These are phyloP conservation scores for Beris morrisii DNA, from an alignment of 2,888 invertebrate genomes.

Conservation along the genomic window DNA sequence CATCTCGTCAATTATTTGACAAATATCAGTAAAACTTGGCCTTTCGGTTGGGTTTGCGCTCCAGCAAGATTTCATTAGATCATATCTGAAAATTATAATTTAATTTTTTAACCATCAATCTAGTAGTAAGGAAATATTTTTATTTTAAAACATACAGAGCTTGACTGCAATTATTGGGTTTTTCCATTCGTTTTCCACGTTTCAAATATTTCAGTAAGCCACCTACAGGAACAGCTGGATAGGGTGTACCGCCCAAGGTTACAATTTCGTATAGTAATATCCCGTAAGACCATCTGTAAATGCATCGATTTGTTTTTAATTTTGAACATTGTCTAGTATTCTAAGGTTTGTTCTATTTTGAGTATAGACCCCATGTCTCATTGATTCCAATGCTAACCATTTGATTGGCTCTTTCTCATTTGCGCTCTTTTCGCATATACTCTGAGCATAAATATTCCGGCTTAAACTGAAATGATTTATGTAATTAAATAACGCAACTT, in stretches of 20 bases:
- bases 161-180: conserved; percentile 71
- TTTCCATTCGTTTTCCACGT: conserved; percentile 78
- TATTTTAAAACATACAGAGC: conserved; percentile 70
- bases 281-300: no score
- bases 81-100: conserved; percentile 62
- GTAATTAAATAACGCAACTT: conserved; percentile 11
- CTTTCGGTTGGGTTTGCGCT: conserved; percentile 45
- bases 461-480: conserved; percentile 65
- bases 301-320: no score
- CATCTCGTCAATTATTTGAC: no score
- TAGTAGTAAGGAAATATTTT: no score
- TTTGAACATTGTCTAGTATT: no score
- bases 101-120: no score
- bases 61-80: conserved; percentile 79
- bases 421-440: conserved; percentile 77
- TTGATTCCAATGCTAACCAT: conserved; percentile 85
- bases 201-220: conserved; percentile 69
- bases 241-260: conserved; percentile 80
- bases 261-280: no score
- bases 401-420: no score
- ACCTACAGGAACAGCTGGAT: conserved; percentile 70
- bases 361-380: no score
- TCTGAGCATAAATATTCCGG: conserved; percentile 82
- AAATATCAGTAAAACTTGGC: no score
- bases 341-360: no score